These are phyloP conservation scores for Rhyacophila brunnea DNA, from an alignment of 1,140 invertebrate species.

Conservation along the genomic window DNA sequence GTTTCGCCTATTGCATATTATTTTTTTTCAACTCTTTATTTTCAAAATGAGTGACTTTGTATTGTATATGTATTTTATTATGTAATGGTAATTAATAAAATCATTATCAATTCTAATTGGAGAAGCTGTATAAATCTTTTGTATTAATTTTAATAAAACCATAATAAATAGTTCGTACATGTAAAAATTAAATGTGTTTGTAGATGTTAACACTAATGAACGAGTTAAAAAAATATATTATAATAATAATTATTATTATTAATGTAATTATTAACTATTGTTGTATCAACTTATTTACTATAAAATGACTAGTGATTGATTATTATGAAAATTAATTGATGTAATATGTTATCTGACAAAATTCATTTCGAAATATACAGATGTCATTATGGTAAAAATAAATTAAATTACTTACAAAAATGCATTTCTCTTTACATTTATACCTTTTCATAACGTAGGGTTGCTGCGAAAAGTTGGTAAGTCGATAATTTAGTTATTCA, in stretches of 20 bases:
- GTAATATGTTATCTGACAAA: conserved; percentile 27
- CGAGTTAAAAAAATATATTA: conserved; percentile 19
- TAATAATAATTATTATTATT: conserved; percentile 16
- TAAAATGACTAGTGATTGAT: not conserved
- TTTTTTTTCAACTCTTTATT: too few species aligned
- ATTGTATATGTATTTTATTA: too few species aligned
- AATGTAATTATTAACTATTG: conserved; percentile 21
- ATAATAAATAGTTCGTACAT: conserved; percentile 2
- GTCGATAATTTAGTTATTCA: too few species aligned
- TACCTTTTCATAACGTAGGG: too few species aligned
- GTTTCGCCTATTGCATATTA: too few species aligned
- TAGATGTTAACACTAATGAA: conserved; percentile 26
- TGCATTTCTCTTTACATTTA: conserved; percentile 4
- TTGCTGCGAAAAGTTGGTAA: too few species aligned
- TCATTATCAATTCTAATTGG: too few species aligned
- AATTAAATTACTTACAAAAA: conserved; percentile 28
- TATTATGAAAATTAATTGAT: conserved; percentile 25
- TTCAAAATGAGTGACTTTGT: too few species aligned
- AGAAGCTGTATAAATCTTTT: too few species aligned
- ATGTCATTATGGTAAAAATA: conserved; percentile 36
- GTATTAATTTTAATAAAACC: too few species aligned
- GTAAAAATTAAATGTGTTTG: conserved; percentile 32
- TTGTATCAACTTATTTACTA: conserved; percentile 10
- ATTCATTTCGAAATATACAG: conserved; percentile 25
- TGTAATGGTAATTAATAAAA: too few species aligned